phyloP scores from a whole-genome alignment of 2,797 vertebrate genomes.

The Amazona ochrocephala region DNA sequence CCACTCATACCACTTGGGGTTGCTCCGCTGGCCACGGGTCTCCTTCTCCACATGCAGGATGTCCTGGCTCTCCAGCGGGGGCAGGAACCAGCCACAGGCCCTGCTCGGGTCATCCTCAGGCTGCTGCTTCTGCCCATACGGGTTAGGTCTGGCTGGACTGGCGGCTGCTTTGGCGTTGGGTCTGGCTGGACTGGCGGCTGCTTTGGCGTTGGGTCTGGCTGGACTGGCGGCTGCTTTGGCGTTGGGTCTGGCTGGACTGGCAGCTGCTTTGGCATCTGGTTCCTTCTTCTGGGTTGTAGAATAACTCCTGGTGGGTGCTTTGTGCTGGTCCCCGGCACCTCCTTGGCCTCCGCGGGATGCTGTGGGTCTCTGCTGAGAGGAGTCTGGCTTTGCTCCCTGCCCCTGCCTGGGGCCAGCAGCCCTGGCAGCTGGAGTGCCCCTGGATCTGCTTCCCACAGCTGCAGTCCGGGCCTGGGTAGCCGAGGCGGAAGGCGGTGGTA shows the following conservation, averaged over 20 bases:
- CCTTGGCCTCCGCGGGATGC: background rate
- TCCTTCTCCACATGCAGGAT: constrained; percentile 74
- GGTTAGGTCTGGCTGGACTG: background rate
- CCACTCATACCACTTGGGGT: constrained; percentile 81
- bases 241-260: background rate
- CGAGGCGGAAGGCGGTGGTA: background rate
- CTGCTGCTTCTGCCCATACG: background rate
- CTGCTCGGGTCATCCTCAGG: background rate
- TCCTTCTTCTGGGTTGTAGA: background rate
- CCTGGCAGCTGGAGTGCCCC: background rate
- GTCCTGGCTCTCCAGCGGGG: background rate
- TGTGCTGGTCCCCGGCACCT: background rate
- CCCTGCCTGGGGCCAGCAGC: background rate
- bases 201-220: background rate
- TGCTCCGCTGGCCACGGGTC: constrained; percentile 81
- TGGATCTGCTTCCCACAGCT: background rate
- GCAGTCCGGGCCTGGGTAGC: background rate
- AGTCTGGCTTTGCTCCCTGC: background rate
- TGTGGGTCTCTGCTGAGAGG: background rate
- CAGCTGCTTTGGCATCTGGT: background rate
- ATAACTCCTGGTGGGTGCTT: background rate
- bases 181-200: rapidly evolving
- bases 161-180: background rate
- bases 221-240: background rate
- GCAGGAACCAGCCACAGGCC: rapidly evolving